Evolutionary conservation across 2,888 invertebrate genomes (phyloP).

Genomic region (Lasioglossum vierecki): DNA sequence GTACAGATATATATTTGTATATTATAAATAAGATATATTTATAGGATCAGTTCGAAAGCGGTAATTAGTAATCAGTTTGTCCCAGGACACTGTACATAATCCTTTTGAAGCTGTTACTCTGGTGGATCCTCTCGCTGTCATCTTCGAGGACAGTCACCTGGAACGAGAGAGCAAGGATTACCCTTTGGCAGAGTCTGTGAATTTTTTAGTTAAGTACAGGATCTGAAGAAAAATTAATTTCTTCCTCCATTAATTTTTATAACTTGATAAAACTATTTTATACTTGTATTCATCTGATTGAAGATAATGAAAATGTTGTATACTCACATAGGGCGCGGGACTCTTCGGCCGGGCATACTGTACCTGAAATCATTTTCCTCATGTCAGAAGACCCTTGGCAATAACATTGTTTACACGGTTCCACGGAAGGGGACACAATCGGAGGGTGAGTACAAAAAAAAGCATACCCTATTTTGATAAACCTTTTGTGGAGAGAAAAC

Average conservation of each 20-base stretch:
- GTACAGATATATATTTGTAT: constrained; percentile 64
- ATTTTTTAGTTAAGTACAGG: neutral
- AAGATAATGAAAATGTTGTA: neutral
- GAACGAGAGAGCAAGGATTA: neutral
- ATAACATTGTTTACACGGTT: neutral
- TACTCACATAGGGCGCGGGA: constrained; percentile 77
- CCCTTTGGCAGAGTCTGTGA: neutral
- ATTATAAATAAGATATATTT: constrained; percentile 73
- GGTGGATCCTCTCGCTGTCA: constrained; percentile 93
- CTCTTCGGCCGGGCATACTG: constrained; percentile 74
- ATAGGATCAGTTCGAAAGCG: constrained; percentile 68
- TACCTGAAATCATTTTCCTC: constrained; percentile 58
- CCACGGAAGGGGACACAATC: neutral
- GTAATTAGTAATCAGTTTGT: constrained; percentile 87
- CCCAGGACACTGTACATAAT: constrained; percentile 96
- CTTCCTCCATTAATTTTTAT: neutral
- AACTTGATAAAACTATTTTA: neutral
- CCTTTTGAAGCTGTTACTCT: constrained; percentile 96
- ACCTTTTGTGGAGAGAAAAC: constrained; percentile 89
- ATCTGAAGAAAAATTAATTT: neutral
- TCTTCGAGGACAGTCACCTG: constrained; percentile 89
- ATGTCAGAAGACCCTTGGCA: neutral
- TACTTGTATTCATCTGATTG: too few relatives aligned
- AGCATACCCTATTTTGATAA: constrained; percentile 80
- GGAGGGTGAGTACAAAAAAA: too few relatives aligned